phyloP scores from a whole-genome alignment of 2,888 invertebrate species.

The Troglohyphantes excavatus region DNA sequence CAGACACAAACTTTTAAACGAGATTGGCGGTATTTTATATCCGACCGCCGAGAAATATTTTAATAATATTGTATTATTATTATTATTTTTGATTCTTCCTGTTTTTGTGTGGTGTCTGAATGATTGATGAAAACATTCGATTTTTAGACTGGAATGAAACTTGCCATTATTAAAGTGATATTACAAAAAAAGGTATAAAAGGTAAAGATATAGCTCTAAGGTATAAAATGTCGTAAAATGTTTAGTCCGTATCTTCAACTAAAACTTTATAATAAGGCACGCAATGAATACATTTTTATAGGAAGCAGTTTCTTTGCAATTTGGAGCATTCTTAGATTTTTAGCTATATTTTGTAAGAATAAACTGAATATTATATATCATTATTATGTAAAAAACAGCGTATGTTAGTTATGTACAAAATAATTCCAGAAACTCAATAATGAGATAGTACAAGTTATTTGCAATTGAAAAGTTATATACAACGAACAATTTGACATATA shows the following conservation, averaged over 20 bases:
- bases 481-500: no score
- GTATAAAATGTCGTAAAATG: constrained; percentile 28
- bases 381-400: no score
- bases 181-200: constrained; percentile 32
- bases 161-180: background rate
- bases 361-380: no score
- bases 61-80: background rate
- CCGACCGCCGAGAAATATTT: constrained; percentile 21
- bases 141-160: constrained; percentile 29
- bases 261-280: background rate
- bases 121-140: constrained; percentile 56
- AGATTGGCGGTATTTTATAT: constrained; percentile 30
- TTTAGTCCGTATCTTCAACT: background rate
- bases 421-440: no score
- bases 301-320: background rate
- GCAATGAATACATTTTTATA: background rate
- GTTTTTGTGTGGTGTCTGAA: background rate
- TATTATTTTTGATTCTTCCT: constrained; percentile 25
- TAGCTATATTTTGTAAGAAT: no score
- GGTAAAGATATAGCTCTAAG: no score
- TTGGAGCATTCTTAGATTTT: background rate
- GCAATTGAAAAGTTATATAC: no score
- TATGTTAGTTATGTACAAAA: no score
- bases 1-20: constrained; percentile 26
- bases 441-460: no score